Percentiles rank a stretch among this genome's conserved stretches.
Conservation (phyloP, 1,140 invertebrate species). For the Sinonovacula constricta region DNA sequence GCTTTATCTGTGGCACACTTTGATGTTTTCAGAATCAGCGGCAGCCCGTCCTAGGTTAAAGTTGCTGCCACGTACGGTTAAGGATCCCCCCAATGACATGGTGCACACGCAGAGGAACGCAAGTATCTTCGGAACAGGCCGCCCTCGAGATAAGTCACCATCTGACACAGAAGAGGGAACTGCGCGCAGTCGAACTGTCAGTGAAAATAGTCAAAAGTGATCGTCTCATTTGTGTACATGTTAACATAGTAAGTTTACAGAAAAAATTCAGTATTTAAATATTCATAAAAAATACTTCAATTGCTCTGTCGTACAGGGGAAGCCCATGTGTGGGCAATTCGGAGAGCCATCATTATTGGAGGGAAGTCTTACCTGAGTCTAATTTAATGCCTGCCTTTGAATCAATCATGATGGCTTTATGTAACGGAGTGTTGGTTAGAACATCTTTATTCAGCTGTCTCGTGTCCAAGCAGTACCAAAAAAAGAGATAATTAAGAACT, state of each 20-base stretch:
- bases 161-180: conserved; percentile 18
- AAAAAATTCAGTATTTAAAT: too few species aligned
- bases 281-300: too few species aligned
- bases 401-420: too few species aligned
- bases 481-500: too few species aligned
- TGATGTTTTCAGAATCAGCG: conserved; percentile 81
- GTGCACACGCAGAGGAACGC: conserved; percentile 79
- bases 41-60: conserved; percentile 89
- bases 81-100: conserved; percentile 89
- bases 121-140: conserved; percentile 73
- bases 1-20: neutral
- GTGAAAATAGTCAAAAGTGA: conserved; percentile 61
- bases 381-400: too few species aligned
- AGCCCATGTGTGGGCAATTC: too few species aligned
- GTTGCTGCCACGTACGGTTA: conserved; percentile 89
- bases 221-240: neutral
- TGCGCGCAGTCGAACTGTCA: conserved; percentile 59
- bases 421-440: too few species aligned
- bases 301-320: too few species aligned
- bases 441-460: too few species aligned
- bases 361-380: too few species aligned
- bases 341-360: too few species aligned
- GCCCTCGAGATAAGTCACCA: conserved; percentile 60
- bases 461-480: too few species aligned
- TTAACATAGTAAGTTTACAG: neutral